Evolutionary conservation across 1,140 invertebrate species (phyloP), one percentile per base, ranked within the genome.

Genomic region (Panagrolaimus sp.): DNA sequence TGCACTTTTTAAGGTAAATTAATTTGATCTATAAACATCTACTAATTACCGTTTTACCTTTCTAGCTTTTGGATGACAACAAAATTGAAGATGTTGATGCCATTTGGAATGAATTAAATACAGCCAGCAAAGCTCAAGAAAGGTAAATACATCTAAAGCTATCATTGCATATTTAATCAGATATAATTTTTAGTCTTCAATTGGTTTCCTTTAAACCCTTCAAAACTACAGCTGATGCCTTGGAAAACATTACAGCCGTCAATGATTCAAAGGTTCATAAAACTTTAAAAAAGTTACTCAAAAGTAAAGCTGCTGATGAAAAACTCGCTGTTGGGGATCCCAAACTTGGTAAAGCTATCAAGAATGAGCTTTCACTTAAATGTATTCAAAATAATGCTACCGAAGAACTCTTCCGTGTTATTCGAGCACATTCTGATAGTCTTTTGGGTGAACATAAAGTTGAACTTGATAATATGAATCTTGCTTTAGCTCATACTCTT

Each of bases 261-360:
- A 90, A 96, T 46, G 94, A 99, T 84, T 94, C 95, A 28, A 98
- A 98, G 88, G 83, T 98, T 44, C 90, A 89, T 4, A 98, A 98
- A 84, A 88, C 89, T 0, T 84, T 98, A 43, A 97, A 96, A 82
- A 97, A 96, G 83, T 66, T 88, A 0, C 84, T 99, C 1, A 97
- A 96, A 78, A 94, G 91, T 78, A 84, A 93, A 69, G 88, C 93
- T 12, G 85, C 86, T 14, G 89, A 91, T 69, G 90, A 94, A 71
- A 90, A 96, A 74, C 88, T 99, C 21, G 87, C 94, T 52, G 93
- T 99, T 24, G 91, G 93, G 0, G 96, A 99, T 88, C 89, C 93
- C 0, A 97, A 97, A 84, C 84, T 97, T 43, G 96, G 94, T 43
- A 91, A 88, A 85, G 88, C 91, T 4, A 97, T 99, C 71, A 96